Conservation (phyloP, 1,140 invertebrate species). For the Ceratosolen fusciceps region DNA sequence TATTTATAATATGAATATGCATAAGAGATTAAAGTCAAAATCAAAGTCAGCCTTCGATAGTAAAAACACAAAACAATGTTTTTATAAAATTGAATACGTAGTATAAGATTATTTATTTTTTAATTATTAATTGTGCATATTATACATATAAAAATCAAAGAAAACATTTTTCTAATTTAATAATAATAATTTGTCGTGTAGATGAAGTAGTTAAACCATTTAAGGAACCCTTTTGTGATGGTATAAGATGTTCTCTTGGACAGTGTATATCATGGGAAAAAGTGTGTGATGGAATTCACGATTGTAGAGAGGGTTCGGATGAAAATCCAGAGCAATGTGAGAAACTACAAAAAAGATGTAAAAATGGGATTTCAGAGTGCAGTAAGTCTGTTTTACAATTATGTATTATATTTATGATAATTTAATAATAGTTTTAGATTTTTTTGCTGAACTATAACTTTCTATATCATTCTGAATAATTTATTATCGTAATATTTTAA, state of each 20-base stretch:
- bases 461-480: no score
- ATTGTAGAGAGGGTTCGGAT: slow-evolving; percentile 81
- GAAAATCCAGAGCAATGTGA: slow-evolving; percentile 73
- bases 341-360: slow-evolving; percentile 59
- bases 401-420: no score
- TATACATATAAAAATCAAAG: not conserved
- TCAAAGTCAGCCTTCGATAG: no score
- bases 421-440: no score
- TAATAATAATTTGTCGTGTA: slow-evolving; percentile 2
- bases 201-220: not conserved
- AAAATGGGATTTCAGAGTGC: slow-evolving; percentile 56
- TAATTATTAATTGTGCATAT: no score
- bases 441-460: no score
- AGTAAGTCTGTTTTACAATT: slow-evolving; percentile 56
- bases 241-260: slow-evolving; percentile 79
- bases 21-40: no score
- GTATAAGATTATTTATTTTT: no score
- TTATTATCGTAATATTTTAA: no score
- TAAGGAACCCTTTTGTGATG: slow-evolving; percentile 69
- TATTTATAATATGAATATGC: no score
- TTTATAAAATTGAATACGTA: no score
- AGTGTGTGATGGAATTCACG: slow-evolving; percentile 79
- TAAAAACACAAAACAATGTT: no score
- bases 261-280: slow-evolving; percentile 76
- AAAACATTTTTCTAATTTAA: not conserved